Evolutionary conservation across 2,113 vertebrate species (phyloP), one percentile per base, ranked within the genome.

Genomic region (Arothron firmamentum): DNA sequence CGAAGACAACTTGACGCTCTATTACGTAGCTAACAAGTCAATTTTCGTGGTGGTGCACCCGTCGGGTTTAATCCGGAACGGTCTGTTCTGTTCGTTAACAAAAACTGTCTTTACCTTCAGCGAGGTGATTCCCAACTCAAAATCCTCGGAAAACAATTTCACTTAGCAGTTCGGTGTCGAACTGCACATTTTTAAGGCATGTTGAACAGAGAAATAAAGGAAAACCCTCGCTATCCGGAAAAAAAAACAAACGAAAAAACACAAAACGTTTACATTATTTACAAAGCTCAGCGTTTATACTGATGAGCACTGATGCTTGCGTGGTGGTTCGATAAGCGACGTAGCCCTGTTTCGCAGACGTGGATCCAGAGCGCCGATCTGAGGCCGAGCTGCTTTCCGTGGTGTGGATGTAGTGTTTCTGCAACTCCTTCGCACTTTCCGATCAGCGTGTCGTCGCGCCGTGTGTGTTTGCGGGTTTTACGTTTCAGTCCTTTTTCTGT

Each of bases 151-250:
- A 69, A 78, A 67, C 45, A 66, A 69, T 72, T 79, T 76, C 79
- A 74, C 72, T 84, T 79, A 64, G 77, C 77, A 64, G 13, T 80
- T 71, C 64, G 56, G 61, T 74, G 82, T 77, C 61, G 49, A 79
- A 83, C 83, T 90, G 82, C 88, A 90, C 87, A 89, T 79, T 81
- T 38, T 89, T 90, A 92, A 92, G 89, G 91, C 91, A 90, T 90
- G 87, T 85, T 87, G 70, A 86, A 81, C 75, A 75, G 64, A 81
- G 74, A 73, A 79, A 77, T 70, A 79, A 85, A 84, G 55, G 71
- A 79, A 85, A 86, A 82, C 25, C 43, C 59, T n/a, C 58, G 74
- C 59, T 70, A 74, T 59, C 64, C 74, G 62, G 56, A 62, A 69
- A 80, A 72, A 25, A 25, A 25, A 25, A 25, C 3, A 25, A 28